phyloP scores from a whole-genome alignment of 2,888 invertebrate species.

The Glyphotaelius pellucidus region DNA sequence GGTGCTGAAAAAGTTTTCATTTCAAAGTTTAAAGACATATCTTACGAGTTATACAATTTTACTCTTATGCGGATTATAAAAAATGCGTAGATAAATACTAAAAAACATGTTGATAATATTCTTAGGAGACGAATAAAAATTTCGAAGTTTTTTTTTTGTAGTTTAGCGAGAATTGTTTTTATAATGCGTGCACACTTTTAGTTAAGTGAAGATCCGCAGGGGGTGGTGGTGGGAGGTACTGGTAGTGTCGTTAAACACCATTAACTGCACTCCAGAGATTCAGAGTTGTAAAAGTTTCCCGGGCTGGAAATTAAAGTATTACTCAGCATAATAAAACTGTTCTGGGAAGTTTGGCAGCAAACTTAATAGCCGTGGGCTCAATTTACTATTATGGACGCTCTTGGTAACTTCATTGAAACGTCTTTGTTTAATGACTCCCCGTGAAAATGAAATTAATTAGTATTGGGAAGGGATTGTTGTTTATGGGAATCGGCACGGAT shows the following conservation, averaged over 20 bases:
- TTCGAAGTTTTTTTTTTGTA: neutral
- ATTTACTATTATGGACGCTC: conserved; percentile 60
- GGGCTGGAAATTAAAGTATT: conserved; percentile 56
- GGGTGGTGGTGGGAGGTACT: neutral
- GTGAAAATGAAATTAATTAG: conserved; percentile 41
- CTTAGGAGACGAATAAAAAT: neutral
- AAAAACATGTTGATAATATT: neutral
- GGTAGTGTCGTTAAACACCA: conserved; percentile 50
- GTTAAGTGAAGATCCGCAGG: conserved; percentile 3
- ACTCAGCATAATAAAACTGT: conserved; percentile 62
- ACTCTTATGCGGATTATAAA: neutral
- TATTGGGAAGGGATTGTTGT: conserved; percentile 29
- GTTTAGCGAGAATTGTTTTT: neutral
- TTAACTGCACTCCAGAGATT: conserved; percentile 59
- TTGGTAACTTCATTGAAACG: conserved; percentile 56
- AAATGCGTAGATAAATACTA: neutral
- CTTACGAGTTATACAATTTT: no score
- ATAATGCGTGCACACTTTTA: conserved; percentile 15
- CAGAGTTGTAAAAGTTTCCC: conserved; percentile 54
- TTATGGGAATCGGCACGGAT: neutral
- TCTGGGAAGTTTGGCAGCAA: conserved; percentile 56
- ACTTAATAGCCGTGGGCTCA: conserved; percentile 58
- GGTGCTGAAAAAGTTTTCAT: no score
- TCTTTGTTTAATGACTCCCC: conserved; percentile 45
- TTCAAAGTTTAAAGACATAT: no score